Conservation (phyloP, 2,113 vertebrate genomes). For the Paratilapia polleni region DNA sequence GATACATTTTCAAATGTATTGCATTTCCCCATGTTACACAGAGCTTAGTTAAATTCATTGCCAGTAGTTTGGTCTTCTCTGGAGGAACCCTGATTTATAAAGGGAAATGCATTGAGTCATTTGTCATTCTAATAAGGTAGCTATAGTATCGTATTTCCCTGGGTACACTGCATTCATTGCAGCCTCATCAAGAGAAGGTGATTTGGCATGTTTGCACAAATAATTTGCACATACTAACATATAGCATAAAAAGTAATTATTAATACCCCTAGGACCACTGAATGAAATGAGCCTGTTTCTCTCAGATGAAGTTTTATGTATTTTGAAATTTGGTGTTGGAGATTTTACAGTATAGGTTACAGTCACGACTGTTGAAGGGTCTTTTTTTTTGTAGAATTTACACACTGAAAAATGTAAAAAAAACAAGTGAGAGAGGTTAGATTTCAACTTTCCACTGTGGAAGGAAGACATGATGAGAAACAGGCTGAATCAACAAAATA, state of each 20-base stretch:
- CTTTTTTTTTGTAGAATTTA: not conserved
- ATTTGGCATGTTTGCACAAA: constrained; percentile 30
- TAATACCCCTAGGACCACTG: constrained; percentile 23
- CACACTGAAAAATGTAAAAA: too few species aligned
- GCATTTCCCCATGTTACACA: constrained; percentile 6
- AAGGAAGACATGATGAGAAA: not conserved
- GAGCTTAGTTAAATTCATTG: constrained; percentile 5
- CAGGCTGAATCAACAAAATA: not conserved
- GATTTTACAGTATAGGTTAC: not conserved
- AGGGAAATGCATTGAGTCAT: constrained; percentile 12
- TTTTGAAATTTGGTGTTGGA: not conserved
- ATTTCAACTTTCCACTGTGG: not conserved
- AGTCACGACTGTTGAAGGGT: not conserved
- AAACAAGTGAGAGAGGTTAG: not conserved
- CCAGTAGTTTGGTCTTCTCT: constrained; percentile 10
- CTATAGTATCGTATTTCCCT: constrained; percentile 50
- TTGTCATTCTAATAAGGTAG: constrained; percentile 51
- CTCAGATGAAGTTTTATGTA: constrained; percentile 26
- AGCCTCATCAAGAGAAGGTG: not conserved
- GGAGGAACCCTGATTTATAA: constrained; percentile 49
- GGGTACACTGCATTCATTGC: constrained; percentile 20
- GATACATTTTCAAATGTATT: constrained; percentile 15
- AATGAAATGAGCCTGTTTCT: constrained; percentile 47
- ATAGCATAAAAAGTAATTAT: constrained; percentile 38
- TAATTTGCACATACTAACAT: constrained; percentile 54